Conservation (phyloP, 1,140 invertebrate species). For the Diachasmimorpha longicaudata region DNA sequence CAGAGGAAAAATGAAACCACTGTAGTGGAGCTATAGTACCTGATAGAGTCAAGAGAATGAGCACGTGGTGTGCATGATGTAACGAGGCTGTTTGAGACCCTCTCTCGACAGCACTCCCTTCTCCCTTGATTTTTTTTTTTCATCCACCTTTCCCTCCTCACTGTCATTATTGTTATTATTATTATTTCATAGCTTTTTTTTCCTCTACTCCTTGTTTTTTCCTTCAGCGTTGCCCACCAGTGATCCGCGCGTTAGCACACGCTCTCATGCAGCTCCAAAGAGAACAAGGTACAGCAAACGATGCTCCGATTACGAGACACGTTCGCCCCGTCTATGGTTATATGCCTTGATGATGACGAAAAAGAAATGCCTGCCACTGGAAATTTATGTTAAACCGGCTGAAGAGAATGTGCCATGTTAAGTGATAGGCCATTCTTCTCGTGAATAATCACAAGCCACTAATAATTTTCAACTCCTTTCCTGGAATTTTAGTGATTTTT, state of each 20-base stretch:
- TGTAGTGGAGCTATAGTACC: not conserved
- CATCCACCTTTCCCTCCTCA: not conserved
- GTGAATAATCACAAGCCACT: not conserved
- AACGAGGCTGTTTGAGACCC: slow-evolving; percentile 5
- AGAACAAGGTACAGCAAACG: not conserved
- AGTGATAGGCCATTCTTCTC: not conserved
- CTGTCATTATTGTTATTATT: not conserved
- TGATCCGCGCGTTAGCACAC: slow-evolving; percentile 17
- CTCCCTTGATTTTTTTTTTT: not conserved
- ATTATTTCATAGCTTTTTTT: slow-evolving; percentile 2
- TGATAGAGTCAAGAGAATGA: not conserved
- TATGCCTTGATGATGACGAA: slow-evolving; percentile 8
- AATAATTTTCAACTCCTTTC: not conserved
- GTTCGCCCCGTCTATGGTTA: slow-evolving; percentile 12
- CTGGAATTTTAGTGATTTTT: not conserved
- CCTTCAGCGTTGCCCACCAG: not conserved
- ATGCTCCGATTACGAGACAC: slow-evolving; percentile 27
- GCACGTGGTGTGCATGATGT: slow-evolving; percentile 12
- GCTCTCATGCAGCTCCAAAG: slow-evolving; percentile 25
- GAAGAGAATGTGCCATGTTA: slow-evolving; percentile 5
- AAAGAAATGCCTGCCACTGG: not conserved
- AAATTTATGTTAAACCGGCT: slow-evolving; percentile 18
- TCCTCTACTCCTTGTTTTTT: not conserved
- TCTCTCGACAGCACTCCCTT: not conserved
- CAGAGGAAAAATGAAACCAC: not conserved